Evolutionary conservation across 2,888 invertebrate species (phyloP), one percentile per base, ranked within the genome.

Genomic region (Cynaeus angustus): DNA sequence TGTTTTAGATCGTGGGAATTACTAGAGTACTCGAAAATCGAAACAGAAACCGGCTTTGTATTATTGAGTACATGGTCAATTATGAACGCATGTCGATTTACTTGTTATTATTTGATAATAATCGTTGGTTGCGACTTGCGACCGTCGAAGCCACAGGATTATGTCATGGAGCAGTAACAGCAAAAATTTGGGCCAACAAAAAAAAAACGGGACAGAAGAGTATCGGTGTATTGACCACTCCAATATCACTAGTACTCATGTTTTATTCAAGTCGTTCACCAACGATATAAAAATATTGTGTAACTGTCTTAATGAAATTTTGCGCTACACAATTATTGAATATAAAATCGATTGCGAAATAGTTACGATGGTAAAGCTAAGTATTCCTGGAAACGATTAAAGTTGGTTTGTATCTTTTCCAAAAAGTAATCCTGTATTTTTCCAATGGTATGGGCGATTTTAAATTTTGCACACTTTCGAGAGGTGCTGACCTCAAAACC

Each of bases 21-120:
- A 33, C 53, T 53, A 64, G 46, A 45, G 43, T 38, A 33, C 56
- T 33, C 33, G 33, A 33, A 55, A 56, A 38, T 56, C 46, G 41
- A 45, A 43, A 43, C 65, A n/a, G 12, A 12, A 14, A 59, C 21
- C 41, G 10, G 28, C 50, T 58, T 58, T 58, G 28, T 50, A 26
- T 33, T 59, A 67, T 67, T 67, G 67, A 59, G 67, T 30, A 67
- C 67, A 59, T 58, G 67, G 67, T 16, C 59, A 68, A 68, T 68
- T 68, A 68, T 53, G 37, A 61, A 68, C 61, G 68, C 61, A 46
- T 61, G 61, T 46, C 61, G 61, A 61, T 68, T 62, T 62, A 46
- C 38, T 67, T 67, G 48, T 16, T 45, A 58, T 41, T 62, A 46
- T 68, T 68, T 68, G 55, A 68, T 48, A 68, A 68, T 68, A 68